Percentiles rank a stretch among this genome's conserved stretches.
phyloP scores from a whole-genome alignment of 2,888 invertebrate genomes.

The Calliopum simillimum region DNA sequence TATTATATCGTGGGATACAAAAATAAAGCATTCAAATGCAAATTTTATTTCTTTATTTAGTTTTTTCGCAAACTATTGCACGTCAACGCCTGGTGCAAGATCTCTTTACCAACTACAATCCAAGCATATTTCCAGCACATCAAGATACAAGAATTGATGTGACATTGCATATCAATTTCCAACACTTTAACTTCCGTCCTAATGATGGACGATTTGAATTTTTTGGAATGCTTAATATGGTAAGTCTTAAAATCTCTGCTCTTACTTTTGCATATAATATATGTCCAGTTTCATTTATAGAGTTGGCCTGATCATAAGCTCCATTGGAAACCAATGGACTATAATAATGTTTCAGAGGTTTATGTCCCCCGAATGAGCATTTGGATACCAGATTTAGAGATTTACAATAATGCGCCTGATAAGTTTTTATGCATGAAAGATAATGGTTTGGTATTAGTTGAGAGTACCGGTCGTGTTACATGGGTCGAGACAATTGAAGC shows the following conservation, averaged over 20 bases:
- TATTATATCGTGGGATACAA: no score
- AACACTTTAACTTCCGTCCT: conserved; percentile 47
- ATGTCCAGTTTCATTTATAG: no score
- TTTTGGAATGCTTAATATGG: conserved; percentile 46
- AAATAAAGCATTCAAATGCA: no score
- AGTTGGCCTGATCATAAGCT: conserved; percentile 78
- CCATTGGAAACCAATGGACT: conserved; percentile 76
- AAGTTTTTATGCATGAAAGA: conserved; percentile 58
- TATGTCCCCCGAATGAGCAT: conserved; percentile 75
- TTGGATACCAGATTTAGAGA: conserved; percentile 80
- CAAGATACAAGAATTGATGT: conserved; percentile 40
- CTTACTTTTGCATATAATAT: no score
- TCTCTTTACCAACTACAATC: conserved; percentile 47
- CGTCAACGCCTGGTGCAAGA: conserved; percentile 44
- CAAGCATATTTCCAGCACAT: conserved; percentile 41
- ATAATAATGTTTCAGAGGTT: conserved; percentile 72
- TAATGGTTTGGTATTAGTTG: conserved; percentile 45
- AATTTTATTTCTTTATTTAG: conserved; percentile 7
- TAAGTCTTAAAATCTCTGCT: conserved; percentile 34
- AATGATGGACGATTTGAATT: conserved; percentile 48
- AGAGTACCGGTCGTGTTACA: conserved; percentile 68
- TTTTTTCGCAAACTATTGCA: conserved; percentile 34
- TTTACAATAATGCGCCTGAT: conserved; percentile 76
- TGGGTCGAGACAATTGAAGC: conserved; percentile 78
- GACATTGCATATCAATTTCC: conserved; percentile 43